phyloP scores from a whole-genome alignment of 2,113 vertebrate species.

The Perca fluviatilis region DNA sequence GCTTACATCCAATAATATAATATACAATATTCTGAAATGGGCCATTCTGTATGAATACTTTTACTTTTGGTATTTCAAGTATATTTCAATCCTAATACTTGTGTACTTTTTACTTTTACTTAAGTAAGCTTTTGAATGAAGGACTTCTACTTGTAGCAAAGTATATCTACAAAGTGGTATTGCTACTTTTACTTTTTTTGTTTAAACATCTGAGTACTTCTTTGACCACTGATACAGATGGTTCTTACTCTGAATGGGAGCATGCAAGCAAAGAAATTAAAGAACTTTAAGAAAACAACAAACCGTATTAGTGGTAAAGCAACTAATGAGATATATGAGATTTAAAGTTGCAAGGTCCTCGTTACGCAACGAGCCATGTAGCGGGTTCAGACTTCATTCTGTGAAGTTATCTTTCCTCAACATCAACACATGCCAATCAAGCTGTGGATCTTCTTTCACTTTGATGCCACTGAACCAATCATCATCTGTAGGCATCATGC shows the following conservation, averaged over 20 bases:
- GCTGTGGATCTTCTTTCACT: constrained; percentile 48
- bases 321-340: constrained; percentile 19
- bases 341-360: constrained; percentile 6
- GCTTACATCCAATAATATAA: too few species aligned
- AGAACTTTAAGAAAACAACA: neutral
- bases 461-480: constrained; percentile 13
- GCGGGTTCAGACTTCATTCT: constrained; percentile 53
- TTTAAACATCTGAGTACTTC: too few species aligned
- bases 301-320: neutral
- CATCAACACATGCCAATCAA: constrained; percentile 48
- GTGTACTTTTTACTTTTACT: too few species aligned
- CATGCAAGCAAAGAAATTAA: neutral
- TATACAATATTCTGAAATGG: too few species aligned
- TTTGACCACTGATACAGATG: neutral
- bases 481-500: constrained; percentile 1
- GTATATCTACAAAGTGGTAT: too few species aligned
- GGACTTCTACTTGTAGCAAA: too few species aligned
- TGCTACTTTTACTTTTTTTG: too few species aligned
- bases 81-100: too few species aligned
- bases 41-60: too few species aligned
- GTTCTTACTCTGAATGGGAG: neutral
- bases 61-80: too few species aligned
- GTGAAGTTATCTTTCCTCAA: constrained; percentile 36
- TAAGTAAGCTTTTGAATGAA: too few species aligned
- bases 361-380: neutral